Percentiles rank a stretch among this genome's conserved stretches.
Conservation (phyloP, 2,113 vertebrate species). For the Tachysurus fulvidraco region DNA sequence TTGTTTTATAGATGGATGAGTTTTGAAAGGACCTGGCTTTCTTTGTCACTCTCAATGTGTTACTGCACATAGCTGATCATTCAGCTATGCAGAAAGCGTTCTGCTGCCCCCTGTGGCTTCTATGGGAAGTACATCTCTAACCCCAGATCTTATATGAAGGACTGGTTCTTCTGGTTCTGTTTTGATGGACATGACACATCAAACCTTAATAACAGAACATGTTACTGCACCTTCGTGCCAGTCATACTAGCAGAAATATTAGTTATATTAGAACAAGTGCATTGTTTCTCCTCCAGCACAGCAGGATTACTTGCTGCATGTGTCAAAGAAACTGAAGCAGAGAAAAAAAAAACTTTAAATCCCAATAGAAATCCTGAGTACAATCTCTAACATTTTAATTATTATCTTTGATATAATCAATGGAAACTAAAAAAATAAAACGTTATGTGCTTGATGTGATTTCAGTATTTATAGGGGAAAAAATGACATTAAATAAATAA, state of each 20-base stretch:
- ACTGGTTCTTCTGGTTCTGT: constrained; percentile 1
- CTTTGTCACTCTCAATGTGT: constrained; percentile 4
- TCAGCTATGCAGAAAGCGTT: constrained; percentile 16
- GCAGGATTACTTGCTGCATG: background rate
- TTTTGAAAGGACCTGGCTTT: constrained; percentile 6
- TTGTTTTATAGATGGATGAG: constrained; percentile 19
- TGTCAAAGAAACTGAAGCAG: background rate
- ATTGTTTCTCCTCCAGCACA: background rate
- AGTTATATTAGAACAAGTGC: background rate
- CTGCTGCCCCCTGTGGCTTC: constrained; percentile 29
- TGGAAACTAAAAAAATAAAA: background rate
- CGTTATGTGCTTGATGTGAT: background rate
- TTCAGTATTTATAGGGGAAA: background rate
- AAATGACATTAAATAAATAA: background rate
- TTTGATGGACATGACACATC: background rate
- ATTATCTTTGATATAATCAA: background rate
- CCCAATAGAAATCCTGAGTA: background rate
- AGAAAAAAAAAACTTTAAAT: background rate
- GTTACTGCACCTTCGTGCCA: background rate
- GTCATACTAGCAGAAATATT: background rate
- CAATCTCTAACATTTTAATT: background rate
- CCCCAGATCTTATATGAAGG: background rate
- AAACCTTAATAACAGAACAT: background rate
- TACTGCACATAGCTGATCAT: background rate
- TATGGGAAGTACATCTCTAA: background rate